A percentile compares a stretch with the other conserved stretches of the same genome.
These are phyloP conservation scores for Eustalomyia histrio DNA, from an alignment of 2,888 invertebrate genomes.

Conservation along the genomic window DNA sequence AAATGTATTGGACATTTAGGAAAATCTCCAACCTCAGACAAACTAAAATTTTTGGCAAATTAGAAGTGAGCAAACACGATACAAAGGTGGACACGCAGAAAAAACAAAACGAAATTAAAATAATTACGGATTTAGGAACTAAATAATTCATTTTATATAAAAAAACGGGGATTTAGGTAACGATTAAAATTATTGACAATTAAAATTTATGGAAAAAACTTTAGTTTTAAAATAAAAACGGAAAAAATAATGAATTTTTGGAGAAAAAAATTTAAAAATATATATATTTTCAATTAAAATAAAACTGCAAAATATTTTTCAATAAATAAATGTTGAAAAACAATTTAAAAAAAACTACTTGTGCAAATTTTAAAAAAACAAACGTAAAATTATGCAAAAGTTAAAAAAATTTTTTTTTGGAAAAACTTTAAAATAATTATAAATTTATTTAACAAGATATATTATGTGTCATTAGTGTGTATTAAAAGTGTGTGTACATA, in stretches of 20 bases:
- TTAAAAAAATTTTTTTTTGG: not conserved
- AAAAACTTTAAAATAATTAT: not conserved
- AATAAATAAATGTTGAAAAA: not conserved
- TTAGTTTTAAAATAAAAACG: not conserved
- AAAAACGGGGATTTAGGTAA: conserved; percentile 16
- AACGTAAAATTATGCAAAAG: not conserved
- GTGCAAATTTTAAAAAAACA: not conserved
- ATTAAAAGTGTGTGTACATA: conserved; percentile 13
- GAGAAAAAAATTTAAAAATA: not conserved
- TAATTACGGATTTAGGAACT: conserved; percentile 37
- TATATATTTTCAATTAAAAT: not conserved
- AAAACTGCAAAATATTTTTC: not conserved
- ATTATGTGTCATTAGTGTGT: conserved; percentile 6
- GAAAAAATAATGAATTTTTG: not conserved
- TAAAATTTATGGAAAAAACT: not conserved
- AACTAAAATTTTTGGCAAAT: conserved; percentile 69
- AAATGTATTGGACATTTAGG: conserved; percentile 64
- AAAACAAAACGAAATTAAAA: conserved; percentile 54
- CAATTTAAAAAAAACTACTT: not conserved
- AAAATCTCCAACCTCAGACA: conserved; percentile 65
- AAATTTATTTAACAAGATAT: not conserved
- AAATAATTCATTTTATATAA: not conserved
- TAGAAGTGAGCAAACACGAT: conserved; percentile 77
- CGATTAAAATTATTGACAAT: conserved; percentile 12
- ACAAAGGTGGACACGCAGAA: conserved; percentile 73